phyloP scores from a whole-genome alignment of 2,797 vertebrate genomes.

The Lepus townsendii region DNA sequence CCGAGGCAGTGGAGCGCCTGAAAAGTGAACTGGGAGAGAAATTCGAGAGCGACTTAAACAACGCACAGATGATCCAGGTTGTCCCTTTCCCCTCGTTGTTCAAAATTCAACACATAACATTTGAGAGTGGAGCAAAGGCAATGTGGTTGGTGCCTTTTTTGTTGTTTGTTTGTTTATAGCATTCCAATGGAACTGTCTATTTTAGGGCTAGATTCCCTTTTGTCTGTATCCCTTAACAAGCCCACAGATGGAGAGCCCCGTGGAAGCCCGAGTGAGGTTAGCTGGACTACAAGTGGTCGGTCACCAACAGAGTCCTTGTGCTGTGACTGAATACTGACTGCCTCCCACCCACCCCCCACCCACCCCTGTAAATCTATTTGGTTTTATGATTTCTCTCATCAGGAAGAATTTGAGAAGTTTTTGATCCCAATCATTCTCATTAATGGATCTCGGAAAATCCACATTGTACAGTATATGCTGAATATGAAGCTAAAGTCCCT shows the following conservation, averaged over 20 bases:
- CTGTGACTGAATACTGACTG: not conserved
- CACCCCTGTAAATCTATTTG: slow-evolving; percentile 25
- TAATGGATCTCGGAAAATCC: slow-evolving; percentile 88
- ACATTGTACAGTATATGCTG: slow-evolving; percentile 89
- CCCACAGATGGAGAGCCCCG: not conserved
- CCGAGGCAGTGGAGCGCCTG: slow-evolving; percentile 89
- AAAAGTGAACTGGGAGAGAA: slow-evolving; percentile 92
- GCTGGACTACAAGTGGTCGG: not conserved
- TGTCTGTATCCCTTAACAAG: not conserved
- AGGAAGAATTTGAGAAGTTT: slow-evolving; percentile 89
- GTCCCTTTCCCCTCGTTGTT: slow-evolving; percentile 66
- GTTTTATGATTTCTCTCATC: slow-evolving; percentile 79
- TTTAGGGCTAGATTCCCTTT: not conserved
- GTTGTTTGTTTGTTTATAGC: not conserved
- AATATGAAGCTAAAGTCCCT: slow-evolving; percentile 90
- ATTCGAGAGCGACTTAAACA: slow-evolving; percentile 90
- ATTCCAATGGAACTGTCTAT: slow-evolving; percentile 35
- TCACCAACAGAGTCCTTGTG: not conserved
- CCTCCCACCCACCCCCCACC: not conserved
- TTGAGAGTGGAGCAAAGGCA: slow-evolving; percentile 22
- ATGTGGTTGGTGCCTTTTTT: slow-evolving; percentile 10
- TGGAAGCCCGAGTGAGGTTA: not conserved
- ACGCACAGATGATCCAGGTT: slow-evolving; percentile 90
- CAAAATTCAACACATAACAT: slow-evolving; percentile 23
- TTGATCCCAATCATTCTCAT: slow-evolving; percentile 90